Conservation (phyloP, 2,797 vertebrate genomes). For the Sebastes matsubarae region DNA sequence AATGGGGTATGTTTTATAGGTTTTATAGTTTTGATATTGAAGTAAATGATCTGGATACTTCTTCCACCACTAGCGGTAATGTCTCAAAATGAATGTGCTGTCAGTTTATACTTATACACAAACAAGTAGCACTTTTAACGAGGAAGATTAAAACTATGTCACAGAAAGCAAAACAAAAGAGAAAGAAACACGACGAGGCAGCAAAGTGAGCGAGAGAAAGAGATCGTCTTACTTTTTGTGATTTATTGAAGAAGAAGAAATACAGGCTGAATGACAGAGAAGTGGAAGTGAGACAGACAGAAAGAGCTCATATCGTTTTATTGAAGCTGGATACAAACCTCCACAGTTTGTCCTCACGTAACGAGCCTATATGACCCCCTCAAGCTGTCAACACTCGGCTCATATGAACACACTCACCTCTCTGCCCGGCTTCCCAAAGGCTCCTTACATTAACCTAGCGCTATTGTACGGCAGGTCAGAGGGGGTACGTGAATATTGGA, state of each 20-base stretch:
- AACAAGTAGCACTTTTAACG: neutral
- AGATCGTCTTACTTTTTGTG: neutral
- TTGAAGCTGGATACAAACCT: slow-evolving; percentile 51
- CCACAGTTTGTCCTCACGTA: slow-evolving; percentile 42
- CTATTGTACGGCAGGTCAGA: slow-evolving; percentile 22
- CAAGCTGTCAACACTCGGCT: slow-evolving; percentile 64
- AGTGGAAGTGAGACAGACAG: slow-evolving; percentile 38
- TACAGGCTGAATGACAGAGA: slow-evolving; percentile 4
- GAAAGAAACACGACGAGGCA: neutral
- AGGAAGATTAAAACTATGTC: neutral
- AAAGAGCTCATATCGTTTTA: slow-evolving; percentile 52
- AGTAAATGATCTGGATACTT: neutral
- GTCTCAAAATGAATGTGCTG: neutral
- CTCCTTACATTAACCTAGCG: slow-evolving; percentile 4
- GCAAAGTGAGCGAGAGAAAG: neutral
- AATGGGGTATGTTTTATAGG: neutral
- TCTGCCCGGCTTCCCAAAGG: slow-evolving; percentile 44
- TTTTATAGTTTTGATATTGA: neutral
- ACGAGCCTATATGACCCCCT: slow-evolving; percentile 42
- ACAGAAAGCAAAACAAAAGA: neutral
- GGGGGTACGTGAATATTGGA: slow-evolving; percentile 4
- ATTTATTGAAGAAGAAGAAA: slow-evolving; percentile 14
- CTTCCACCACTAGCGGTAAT: neutral
- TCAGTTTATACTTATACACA: neutral
- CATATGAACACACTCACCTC: slow-evolving; percentile 42